Conservation (phyloP, 2,888 invertebrate species). For the Flexamia atlantica region DNA sequence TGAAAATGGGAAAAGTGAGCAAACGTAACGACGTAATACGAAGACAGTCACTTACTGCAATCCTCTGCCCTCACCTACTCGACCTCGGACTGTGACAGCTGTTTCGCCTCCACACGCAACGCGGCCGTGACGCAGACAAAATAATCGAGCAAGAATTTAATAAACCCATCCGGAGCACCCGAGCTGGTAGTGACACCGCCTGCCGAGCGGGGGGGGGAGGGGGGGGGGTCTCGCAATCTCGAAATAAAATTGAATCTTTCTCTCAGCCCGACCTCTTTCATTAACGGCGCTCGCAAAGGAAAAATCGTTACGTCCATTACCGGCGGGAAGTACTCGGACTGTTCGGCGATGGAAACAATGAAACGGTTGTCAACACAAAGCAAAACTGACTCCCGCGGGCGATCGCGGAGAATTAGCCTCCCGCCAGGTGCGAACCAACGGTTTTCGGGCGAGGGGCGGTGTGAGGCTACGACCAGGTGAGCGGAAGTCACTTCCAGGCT, state of each 20-base stretch:
- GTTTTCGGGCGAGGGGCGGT: neutral
- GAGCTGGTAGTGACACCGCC: constrained; percentile 36
- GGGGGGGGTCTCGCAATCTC: constrained; percentile 47
- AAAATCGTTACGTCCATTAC: constrained; percentile 46
- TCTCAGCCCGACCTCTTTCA: constrained; percentile 51
- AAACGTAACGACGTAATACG: too few species aligned
- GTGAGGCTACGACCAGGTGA: constrained; percentile 22
- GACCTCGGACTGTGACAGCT: too few species aligned
- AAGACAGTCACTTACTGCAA: too few species aligned
- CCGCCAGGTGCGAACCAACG: constrained; percentile 23
- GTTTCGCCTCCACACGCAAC: too few species aligned
- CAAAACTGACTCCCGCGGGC: constrained; percentile 7
- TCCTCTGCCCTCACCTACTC: too few species aligned
- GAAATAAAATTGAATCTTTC: constrained; percentile 55
- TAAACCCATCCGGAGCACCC: constrained; percentile 42
- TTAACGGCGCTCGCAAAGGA: constrained; percentile 18
- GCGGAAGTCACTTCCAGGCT: constrained; percentile 37
- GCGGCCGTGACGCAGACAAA: constrained; percentile 3
- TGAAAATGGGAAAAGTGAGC: too few species aligned
- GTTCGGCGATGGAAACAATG: constrained; percentile 7
- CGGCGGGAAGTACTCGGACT: constrained; percentile 13
- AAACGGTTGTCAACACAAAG: constrained; percentile 35
- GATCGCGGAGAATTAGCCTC: constrained; percentile 1
- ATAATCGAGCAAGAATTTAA: constrained; percentile 53
- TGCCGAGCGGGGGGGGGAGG: neutral